Evolutionary conservation across 1,140 invertebrate genomes (phyloP).

Genomic region (Frieseomelitta varia): DNA sequence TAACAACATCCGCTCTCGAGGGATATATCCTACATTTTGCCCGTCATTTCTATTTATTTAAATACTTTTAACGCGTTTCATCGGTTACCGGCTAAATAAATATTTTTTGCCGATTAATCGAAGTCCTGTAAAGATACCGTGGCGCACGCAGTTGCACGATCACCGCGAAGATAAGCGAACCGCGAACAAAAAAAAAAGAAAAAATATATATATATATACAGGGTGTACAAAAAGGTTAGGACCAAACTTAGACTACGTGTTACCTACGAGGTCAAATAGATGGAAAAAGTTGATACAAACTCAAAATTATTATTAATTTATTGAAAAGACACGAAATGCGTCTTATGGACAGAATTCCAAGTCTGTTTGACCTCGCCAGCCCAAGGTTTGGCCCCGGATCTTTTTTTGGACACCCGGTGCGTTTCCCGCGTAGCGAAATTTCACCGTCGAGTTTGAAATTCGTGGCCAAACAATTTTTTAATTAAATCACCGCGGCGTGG

Average conservation of each 20-base stretch:
- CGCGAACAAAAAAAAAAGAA: neutral
- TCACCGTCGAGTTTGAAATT: neutral
- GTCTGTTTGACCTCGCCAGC: no score
- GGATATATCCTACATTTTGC: neutral
- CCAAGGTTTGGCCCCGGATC: no score
- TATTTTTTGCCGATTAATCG: neutral
- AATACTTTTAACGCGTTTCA: neutral
- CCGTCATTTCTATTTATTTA: neutral
- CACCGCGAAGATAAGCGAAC: neutral
- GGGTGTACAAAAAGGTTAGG: no score
- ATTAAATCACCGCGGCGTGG: slow-evolving; percentile 1
- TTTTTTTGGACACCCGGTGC: no score
- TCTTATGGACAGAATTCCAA: no score
- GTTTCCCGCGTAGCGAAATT: neutral
- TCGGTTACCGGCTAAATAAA: neutral
- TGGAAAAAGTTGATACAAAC: no score
- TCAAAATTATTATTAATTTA: no score
- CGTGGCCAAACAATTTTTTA: slow-evolving; percentile 1
- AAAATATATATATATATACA: neutral
- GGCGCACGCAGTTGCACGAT: neutral
- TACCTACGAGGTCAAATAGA: no score
- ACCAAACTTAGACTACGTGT: no score
- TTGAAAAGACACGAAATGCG: no score
- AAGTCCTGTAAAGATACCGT: neutral
- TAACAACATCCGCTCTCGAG: neutral